A percentile compares a stretch with the other conserved stretches of the same genome.
Conservation (phyloP, 2,888 invertebrate species). For the Onthophagus sagittarius region DNA sequence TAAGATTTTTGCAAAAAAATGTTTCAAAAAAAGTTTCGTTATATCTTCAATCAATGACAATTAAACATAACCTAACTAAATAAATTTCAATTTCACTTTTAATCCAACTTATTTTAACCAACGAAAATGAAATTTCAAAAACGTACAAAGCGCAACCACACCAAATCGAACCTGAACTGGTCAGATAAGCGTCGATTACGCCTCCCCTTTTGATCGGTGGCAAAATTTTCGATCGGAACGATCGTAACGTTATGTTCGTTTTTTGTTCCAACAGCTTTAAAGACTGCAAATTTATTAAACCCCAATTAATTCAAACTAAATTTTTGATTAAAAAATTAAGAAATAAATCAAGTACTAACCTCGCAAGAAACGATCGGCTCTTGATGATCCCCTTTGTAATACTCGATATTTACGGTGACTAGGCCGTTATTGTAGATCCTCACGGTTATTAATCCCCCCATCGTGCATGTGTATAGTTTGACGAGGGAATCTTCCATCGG, state of each 20-base stretch:
- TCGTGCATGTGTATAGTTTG: constrained; percentile 67
- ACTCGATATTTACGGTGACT: constrained; percentile 79
- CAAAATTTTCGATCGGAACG: constrained; percentile 73
- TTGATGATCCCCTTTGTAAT: constrained; percentile 71
- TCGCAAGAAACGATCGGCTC: constrained; percentile 71
- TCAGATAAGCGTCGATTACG: constrained; percentile 78
- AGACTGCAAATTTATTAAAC: constrained; percentile 54
- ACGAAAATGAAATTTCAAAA: constrained; percentile 8
- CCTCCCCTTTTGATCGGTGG: constrained; percentile 80
- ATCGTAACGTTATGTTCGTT: constrained; percentile 67
- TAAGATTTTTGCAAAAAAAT: no score
- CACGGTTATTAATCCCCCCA: constrained; percentile 65
- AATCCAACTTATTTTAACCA: not conserved
- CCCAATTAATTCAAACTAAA: not conserved
- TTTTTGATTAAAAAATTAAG: no score
- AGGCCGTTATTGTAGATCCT: constrained; percentile 73
- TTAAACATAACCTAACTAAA: no score
- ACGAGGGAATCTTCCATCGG: constrained; percentile 67
- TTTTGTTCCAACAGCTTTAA: constrained; percentile 73
- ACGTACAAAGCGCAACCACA: constrained; percentile 21
- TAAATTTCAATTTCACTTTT: no score
- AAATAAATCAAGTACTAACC: constrained; percentile 52
- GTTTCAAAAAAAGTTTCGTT: no score
- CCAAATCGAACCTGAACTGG: constrained; percentile 74
- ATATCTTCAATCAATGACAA: no score